A percentile compares a stretch with the other conserved stretches of the same genome.
Conservation (phyloP, 2,113 vertebrate genomes). For the Scytalopus superciliaris region DNA sequence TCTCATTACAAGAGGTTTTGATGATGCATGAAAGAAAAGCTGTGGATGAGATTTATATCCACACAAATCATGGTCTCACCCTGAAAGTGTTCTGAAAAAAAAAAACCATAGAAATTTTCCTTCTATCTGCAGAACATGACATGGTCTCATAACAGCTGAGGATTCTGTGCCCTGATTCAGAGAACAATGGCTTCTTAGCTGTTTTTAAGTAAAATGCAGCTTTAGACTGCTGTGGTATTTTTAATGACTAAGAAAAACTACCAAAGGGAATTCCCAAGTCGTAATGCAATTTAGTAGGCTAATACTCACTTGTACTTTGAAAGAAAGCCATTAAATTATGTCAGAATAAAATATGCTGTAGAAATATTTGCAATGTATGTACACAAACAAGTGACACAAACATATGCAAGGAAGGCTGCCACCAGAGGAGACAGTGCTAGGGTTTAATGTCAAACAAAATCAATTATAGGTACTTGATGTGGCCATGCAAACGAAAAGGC, state of each 20-base stretch:
- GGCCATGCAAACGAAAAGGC: background rate
- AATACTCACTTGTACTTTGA: conserved; percentile 37
- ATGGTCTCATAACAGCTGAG: background rate
- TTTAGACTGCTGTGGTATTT: background rate
- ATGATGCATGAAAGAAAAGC: background rate
- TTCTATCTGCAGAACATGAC: background rate
- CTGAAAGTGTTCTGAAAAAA: background rate
- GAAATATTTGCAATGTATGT: background rate
- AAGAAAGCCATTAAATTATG: conserved; percentile 22
- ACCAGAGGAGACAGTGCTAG: fast-evolving
- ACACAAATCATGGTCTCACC: background rate
- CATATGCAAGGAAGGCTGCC: background rate
- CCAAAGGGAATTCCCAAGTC: conserved; percentile 7
- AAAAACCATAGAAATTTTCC: background rate
- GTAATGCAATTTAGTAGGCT: conserved; percentile 9
- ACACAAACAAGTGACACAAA: background rate
- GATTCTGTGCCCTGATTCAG: background rate
- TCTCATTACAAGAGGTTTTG: background rate
- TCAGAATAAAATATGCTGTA: conserved; percentile 1
- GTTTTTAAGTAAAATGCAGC: background rate
- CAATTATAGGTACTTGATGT: background rate
- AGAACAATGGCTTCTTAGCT: background rate
- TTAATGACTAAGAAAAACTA: conserved; percentile 46
- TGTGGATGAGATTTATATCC: background rate
- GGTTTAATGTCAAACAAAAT: background rate